A percentile compares a stretch with the other conserved stretches of the same genome.
These are phyloP conservation scores for Ibidorhyncha struthersii DNA, from an alignment of 2,113 vertebrate species.

Conservation along the genomic window DNA sequence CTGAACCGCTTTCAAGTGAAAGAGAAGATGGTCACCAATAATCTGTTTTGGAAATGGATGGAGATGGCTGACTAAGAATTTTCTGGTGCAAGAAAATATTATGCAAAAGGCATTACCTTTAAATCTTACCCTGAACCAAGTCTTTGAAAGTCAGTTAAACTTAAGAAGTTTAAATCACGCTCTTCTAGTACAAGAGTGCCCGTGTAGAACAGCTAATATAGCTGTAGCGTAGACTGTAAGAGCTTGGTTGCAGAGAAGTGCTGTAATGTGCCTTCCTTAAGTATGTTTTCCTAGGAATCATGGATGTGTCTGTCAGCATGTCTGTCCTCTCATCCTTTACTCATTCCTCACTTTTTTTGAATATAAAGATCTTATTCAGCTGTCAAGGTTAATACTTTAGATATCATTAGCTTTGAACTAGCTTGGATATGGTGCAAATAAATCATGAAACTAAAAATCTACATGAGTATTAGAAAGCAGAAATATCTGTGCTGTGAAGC, in stretches of 20 bases:
- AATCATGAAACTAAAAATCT: background rate
- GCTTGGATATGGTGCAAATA: background rate
- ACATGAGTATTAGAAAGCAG: background rate
- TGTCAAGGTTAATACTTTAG: background rate
- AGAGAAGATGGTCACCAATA: background rate
- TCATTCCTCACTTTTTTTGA: background rate
- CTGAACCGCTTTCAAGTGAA: background rate
- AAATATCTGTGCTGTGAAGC: background rate
- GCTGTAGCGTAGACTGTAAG: background rate
- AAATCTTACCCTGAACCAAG: background rate
- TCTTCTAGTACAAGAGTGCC: background rate
- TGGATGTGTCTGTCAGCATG: background rate
- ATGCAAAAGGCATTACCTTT: background rate
- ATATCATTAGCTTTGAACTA: background rate
- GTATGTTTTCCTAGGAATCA: background rate
- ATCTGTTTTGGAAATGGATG: background rate
- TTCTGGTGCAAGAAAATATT: background rate
- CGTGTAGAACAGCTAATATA: background rate
- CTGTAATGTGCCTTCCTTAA: background rate
- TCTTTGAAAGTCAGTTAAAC: background rate
- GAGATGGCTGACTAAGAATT: background rate
- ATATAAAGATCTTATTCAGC: background rate
- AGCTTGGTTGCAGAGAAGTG: background rate
- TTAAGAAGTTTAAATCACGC: background rate
- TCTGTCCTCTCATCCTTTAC: background rate